Base-by-base conservation (phyloP, 2,113 vertebrate species). In the Recurvirostra avosetta region DNA sequence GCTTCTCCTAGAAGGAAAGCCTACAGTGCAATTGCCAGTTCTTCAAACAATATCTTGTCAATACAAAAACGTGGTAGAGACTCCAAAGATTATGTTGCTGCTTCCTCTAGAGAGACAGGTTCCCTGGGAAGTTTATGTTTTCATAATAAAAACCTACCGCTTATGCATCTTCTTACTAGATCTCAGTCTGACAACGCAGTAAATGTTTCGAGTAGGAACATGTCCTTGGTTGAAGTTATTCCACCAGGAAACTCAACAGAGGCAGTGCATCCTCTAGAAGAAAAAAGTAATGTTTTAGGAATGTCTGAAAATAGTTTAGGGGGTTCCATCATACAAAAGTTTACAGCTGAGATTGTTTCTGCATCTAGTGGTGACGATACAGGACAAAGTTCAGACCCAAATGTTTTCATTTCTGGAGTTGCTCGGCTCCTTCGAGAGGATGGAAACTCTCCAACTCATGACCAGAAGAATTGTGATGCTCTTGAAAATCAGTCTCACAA, bases 111-210 rank as follows among this genome's bases (percentile, higher is more conserved):
- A 41, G 86, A 47, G 6, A 55, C 68, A 3, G 94, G 68, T 6
- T 97, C 97, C 41, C 94, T 94, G 81, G 97, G 66, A 32, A 97
- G 77, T 61, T 91, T 96, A 58, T 49, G 53, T 56, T 45, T 81
- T 45, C 58, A 9, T 38, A 81, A 94, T 40, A 92, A 95, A 92
- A 74, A 93, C 38, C 87, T 82, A 18, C 73, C 83, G 17, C 61
- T 26, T 11, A 43, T 9, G 53, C 98, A 97, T 1, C 72, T 95
- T 5, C 78, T 98, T 5, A 92, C 82, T 68, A 96, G 98, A 12
- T 98, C 98, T 34, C 98, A 92, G 74, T 99, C 98, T 20, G 98
- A 98, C 55, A 96, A 97, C 1, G 91, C 97, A 0, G 74, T 97
- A 1, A 93, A 59, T n/a, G 73, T 94, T 3, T 62, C 94, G 8